Evolutionary conservation across 2,888 invertebrate species (phyloP), one percentile per base, ranked within the genome.

Genomic region (Caenorhabditis wallacei): DNA sequence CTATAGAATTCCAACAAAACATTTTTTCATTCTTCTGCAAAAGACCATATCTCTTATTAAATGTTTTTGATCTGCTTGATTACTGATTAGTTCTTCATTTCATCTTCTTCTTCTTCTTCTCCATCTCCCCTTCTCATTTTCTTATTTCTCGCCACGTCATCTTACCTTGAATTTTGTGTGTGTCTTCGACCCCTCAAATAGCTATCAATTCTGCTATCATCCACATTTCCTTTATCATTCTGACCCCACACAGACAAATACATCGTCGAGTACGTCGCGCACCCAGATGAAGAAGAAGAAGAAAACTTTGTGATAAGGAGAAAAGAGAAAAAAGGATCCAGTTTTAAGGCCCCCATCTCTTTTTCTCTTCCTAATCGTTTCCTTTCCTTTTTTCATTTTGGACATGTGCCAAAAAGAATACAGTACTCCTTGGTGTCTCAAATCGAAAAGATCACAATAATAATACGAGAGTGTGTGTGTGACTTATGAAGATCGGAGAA

Each of bases 201-300:
- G 40, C n/a, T 20, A 43, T 64, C 72, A 54, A 18, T 69, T 56
- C 53, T 53, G 30, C 54, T 59, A 46, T 59, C 51, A 40, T 59
- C 40, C 59, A 57, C 57, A 30, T 26, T 30, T 35, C 35, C 66
- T 61, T 69, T 76, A 69, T 69, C 69, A 69, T 20, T 59, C 13
- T 76, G 76, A 76, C 76, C 76, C 51, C 54, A 61, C 53, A 18
- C 37, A 56, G 18, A 61, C 48, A 53, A n/a, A 46, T 43, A 20
- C 13, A 53, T 37, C 35, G 5, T 24, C 16, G 76, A 37, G 76
- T 68, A 69, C 76, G 61, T 61, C 48, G 76, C 76, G 76, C 76
- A 76, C 76, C 76, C 76, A 76, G 43, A 54, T 43, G 30, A 63
- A 43, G 61, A 35, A 61, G 56, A n/a, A n/a, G n/a, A n/a, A n/a